phyloP scores from a whole-genome alignment of 2,888 invertebrate species.

The Lepidonotus clava region DNA sequence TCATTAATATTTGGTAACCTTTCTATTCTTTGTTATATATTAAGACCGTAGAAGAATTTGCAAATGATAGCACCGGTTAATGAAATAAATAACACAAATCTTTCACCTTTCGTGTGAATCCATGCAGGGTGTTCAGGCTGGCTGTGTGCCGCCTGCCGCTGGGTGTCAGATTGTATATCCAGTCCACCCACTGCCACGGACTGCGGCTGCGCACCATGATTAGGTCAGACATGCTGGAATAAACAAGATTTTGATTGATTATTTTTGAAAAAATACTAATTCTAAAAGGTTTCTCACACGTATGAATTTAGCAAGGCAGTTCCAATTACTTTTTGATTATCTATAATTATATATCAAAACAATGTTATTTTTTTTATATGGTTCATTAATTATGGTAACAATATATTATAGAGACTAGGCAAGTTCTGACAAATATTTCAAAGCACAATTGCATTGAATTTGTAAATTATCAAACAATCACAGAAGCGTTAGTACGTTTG shows the following conservation, averaged over 20 bases:
- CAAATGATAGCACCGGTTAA: background rate
- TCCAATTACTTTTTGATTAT: no score
- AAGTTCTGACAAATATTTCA: no score
- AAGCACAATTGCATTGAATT: no score
- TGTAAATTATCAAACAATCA: no score
- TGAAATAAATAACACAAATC: background rate
- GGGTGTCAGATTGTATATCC: constrained; percentile 83
- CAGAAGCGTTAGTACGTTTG: no score
- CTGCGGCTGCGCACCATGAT: background rate
- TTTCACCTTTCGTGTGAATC: constrained; percentile 83
- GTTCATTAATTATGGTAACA: background rate
- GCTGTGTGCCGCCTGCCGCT: constrained; percentile 84
- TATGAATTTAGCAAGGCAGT: no score
- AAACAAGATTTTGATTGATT: no score
- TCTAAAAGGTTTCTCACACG: no score
- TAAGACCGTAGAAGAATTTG: no score
- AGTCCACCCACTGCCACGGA: constrained; percentile 84
- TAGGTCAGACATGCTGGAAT: background rate
- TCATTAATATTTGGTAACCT: no score
- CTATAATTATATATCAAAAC: background rate
- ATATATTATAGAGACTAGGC: background rate
- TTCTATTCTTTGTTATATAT: no score
- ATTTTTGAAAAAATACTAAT: no score
- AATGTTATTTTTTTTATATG: background rate
- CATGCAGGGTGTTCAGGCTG: constrained; percentile 84